A percentile compares a stretch with the other conserved stretches of the same genome.
phyloP scores from a whole-genome alignment of 2,888 invertebrate genomes.

The Drosophila neonasuta region DNA sequence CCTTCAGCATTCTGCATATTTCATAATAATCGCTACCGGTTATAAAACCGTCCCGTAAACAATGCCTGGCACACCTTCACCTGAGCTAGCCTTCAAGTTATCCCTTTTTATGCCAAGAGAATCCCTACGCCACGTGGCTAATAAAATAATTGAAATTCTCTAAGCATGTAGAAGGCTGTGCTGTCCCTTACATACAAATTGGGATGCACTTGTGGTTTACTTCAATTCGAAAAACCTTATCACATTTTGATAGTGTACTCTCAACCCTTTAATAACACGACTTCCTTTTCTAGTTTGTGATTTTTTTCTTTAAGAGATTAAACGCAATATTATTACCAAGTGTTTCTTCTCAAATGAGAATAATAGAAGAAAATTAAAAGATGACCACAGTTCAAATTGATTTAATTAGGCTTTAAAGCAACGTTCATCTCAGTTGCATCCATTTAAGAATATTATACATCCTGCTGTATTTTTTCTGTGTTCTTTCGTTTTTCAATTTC shows the following conservation, averaged over 20 bases:
- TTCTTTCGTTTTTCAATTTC: slow-evolving; percentile 72
- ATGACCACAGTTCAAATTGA: slow-evolving; percentile 9
- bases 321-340: not conserved
- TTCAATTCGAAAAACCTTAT: slow-evolving; percentile 22
- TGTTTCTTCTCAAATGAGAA: not conserved
- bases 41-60: slow-evolving; percentile 57
- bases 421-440: slow-evolving; percentile 8
- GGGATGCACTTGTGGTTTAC: slow-evolving; percentile 31
- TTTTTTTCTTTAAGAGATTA: not conserved
- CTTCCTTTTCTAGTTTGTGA: not conserved
- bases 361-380: not conserved
- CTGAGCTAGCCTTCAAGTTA: slow-evolving; percentile 46
- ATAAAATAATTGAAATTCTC: slow-evolving; percentile 77
- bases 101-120: slow-evolving; percentile 52
- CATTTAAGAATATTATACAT: slow-evolving; percentile 13
- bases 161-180: slow-evolving; percentile 50
- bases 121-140: slow-evolving; percentile 63
- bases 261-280: not conserved
- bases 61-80: slow-evolving; percentile 49
- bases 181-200: slow-evolving; percentile 37
- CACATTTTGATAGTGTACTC: not conserved
- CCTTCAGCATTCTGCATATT: slow-evolving; percentile 59
- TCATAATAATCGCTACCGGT: slow-evolving; percentile 72
- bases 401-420: slow-evolving; percentile 18
- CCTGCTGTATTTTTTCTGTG: slow-evolving; percentile 36